phyloP scores from a whole-genome alignment of 2,797 vertebrate genomes.

The Molossus molossus region DNA sequence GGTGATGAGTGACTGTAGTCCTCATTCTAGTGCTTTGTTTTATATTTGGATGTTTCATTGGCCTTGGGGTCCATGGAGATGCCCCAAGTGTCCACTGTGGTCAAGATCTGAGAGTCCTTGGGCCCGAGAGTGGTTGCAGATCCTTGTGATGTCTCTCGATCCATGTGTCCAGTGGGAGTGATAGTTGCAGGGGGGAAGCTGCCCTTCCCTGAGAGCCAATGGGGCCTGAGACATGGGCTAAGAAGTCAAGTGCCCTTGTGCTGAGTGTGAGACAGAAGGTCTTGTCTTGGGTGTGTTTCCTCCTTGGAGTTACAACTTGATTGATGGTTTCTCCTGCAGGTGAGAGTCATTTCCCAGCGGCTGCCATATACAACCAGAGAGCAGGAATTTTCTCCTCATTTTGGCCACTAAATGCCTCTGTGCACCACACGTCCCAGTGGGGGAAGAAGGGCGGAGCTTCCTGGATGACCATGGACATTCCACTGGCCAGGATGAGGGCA shows the following conservation, averaged over 20 bases:
- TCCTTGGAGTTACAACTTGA: constrained; percentile 27
- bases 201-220: accelerated
- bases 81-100: accelerated
- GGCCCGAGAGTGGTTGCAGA: neutral
- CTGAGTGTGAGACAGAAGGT: neutral
- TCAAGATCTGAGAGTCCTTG: neutral
- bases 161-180: neutral
- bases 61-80: neutral
- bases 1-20: neutral
- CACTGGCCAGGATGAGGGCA: constrained; percentile 80
- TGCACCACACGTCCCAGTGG: neutral
- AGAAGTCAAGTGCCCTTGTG: neutral
- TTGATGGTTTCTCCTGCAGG: constrained; percentile 62
- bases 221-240: neutral
- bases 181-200: neutral
- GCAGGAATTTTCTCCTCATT: constrained; percentile 14
- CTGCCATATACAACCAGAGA: neutral
- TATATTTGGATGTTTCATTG: neutral
- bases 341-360: neutral
- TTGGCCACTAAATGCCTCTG: constrained; percentile 34
- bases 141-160: accelerated
- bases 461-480: constrained; percentile 73
- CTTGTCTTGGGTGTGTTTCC: neutral
- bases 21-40: neutral
- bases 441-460: constrained; percentile 23